Evolutionary conservation across 2,113 vertebrate species (phyloP), one percentile per base, ranked within the genome.

Genomic region (Trematocara nigrifrons): DNA sequence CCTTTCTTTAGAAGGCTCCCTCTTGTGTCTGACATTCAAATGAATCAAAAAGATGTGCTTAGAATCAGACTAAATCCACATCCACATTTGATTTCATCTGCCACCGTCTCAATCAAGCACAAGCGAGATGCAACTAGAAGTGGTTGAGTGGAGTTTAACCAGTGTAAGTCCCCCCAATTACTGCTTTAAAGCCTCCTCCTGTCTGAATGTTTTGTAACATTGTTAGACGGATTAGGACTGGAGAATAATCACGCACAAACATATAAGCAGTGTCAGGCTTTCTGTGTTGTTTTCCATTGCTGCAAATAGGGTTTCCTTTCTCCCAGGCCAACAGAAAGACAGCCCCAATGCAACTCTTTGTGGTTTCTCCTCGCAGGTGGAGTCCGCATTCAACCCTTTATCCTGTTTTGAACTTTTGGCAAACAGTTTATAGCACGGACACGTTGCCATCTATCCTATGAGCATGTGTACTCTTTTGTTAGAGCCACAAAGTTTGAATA

Each of bases 161-260:
- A 47, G 79, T 54, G 40, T 94, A 94, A 94, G 92, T 91, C 91
- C 92, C 85, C 86, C 92, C 92, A 94, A 95, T 95, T 94, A 94
- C 90, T 84, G 93, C 93, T 91, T 91, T 91, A 95, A 95, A 94
- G 89, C 94, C 94, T 93, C 89, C 92, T 93, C 91, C 91, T 95
- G 95, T 95, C 95, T 93, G 94, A 93, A 93, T 95, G 93, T 95
- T 96, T 94, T 94, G 94, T 92, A 95, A 95, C 94, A 92, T 94
- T 95, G 94, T 95, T 93, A 93, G 94, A 94, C 93, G 95, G 94
- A 95, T 96, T 96, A 95, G 89, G 88, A 90, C 87, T 89, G 93
- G 91, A 90, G 95, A 95, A 95, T 95, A 94, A 96, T 96, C 93
- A 94, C 87, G 90, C 91, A 93, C 90, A 93, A 92, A 94, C 92